Base-by-base conservation (phyloP, 2,888 invertebrate species). In the Drosophila neoperkinsi region DNA sequence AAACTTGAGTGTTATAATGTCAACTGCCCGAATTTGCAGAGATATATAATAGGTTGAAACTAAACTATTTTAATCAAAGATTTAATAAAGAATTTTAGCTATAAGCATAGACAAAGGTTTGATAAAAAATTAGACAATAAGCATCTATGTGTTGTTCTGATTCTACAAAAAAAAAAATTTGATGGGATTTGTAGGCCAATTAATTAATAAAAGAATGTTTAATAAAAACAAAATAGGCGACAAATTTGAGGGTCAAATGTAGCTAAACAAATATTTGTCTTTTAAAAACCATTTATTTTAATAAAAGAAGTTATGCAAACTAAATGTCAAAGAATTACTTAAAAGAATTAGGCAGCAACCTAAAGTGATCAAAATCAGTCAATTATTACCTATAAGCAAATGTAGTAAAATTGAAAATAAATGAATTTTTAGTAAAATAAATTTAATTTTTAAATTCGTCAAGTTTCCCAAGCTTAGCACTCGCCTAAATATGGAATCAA, bases 401-500 rank as follows among this genome's bases (percentile, higher is more conserved):
- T 21, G 3, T 21, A 43, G 2, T 3, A 43, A 9, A 25, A 25
- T 46, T 1, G 4, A 25, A 51, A 4, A 51, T 31, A n/a, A 51
- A n/a, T 4, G 10, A n/a, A 18, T 50, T 18, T n/a, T 25, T 25
- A 7, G 7, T 21, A 13, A 7, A 7, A 46, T 21, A 6, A 10
- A 28, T 30, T 18, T 36, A 10, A 28, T 31, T 16, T 31, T n/a
- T 41, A 25, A 50, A 18, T 50, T 31, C 31, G 11, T 11, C 11
- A 21, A 31, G 36, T 61, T 41, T 58, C 34, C 10, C 74, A 68
- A 46, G 21, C 34, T 38, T 25, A 36, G 38, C 33, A 34, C 41
- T 36, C 21, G 25, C 5, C 63, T 38, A 25, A 38, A 65, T 67
- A 56, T 71, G 71, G 56, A 5, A 21, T 50, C 30, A n/a, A 13